Evolutionary conservation across 1,140 invertebrate genomes (phyloP).

Genomic region (Vanessa tameamea): DNA sequence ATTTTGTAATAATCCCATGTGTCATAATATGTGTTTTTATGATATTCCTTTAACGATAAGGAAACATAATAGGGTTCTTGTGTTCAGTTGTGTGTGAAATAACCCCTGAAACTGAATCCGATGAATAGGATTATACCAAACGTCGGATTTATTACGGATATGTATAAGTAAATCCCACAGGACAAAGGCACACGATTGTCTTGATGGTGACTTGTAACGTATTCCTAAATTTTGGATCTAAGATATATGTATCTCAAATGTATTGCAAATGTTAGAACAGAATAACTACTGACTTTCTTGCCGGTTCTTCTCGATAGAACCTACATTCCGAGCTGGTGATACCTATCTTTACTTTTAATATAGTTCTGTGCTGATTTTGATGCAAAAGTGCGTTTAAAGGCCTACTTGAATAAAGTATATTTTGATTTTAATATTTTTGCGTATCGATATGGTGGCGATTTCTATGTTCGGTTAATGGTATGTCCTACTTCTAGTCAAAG

Average conservation of each 20-base stretch:
- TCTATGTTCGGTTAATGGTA: neutral
- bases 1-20: neutral
- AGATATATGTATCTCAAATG: no score
- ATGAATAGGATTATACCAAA: slow-evolving; percentile 62
- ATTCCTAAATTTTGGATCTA: slow-evolving; percentile 1
- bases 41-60: slow-evolving; percentile 22
- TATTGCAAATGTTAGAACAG: no score
- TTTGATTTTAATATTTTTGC: neutral
- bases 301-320: no score
- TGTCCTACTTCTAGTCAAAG: no score
- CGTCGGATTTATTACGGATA: slow-evolving; percentile 67
- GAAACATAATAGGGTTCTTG: slow-evolving; percentile 37
- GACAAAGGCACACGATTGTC: slow-evolving; percentile 28
- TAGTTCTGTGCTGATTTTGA: no score
- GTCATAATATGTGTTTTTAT: neutral
- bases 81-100: slow-evolving; percentile 57
- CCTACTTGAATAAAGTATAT: no score
- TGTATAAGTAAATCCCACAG: slow-evolving; percentile 54
- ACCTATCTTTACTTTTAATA: no score
- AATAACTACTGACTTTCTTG: no score
- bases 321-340: no score
- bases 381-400: no score
- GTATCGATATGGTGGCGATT: slow-evolving; percentile 9
- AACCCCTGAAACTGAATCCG: slow-evolving; percentile 43
- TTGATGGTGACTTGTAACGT: slow-evolving; percentile 31